Conservation (phyloP, 1,140 invertebrate species). For the Bombus breviceps region DNA sequence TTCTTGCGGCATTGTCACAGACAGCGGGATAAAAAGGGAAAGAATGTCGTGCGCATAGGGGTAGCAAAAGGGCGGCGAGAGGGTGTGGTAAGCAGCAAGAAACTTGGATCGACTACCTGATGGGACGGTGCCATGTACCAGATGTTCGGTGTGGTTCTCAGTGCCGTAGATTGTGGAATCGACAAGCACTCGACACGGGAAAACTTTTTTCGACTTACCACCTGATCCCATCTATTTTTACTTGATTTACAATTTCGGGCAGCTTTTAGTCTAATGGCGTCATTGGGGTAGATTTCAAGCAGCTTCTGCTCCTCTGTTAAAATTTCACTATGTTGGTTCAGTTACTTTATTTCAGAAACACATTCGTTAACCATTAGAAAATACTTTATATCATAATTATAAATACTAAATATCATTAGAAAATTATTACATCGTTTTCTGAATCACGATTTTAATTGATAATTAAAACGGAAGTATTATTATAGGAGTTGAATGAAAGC, state of each 20-base stretch:
- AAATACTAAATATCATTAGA: too few relatives aligned
- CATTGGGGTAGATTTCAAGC: neutral
- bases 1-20: slow-evolving; percentile 51
- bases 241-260: slow-evolving; percentile 22
- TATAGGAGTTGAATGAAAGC: too few relatives aligned
- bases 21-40: slow-evolving; percentile 52
- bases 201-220: slow-evolving; percentile 62
- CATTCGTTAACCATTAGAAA: neutral
- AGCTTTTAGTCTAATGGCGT: slow-evolving; percentile 3
- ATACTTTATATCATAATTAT: too few relatives aligned
- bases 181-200: slow-evolving; percentile 48
- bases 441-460: too few relatives aligned
- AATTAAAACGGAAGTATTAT: too few relatives aligned
- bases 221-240: slow-evolving; percentile 30
- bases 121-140: slow-evolving; percentile 61
- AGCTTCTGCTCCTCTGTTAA: neutral
- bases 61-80: neutral
- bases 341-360: neutral
- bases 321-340: neutral
- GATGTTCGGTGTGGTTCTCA: slow-evolving; percentile 59
- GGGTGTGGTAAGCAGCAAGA: slow-evolving; percentile 60
- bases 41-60: slow-evolving; percentile 55
- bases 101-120: slow-evolving; percentile 63
- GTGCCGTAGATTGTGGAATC: slow-evolving; percentile 56
- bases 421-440: too few relatives aligned